Evolutionary conservation across 1,140 invertebrate species (phyloP).

Genomic region (Orius laevigatus): DNA sequence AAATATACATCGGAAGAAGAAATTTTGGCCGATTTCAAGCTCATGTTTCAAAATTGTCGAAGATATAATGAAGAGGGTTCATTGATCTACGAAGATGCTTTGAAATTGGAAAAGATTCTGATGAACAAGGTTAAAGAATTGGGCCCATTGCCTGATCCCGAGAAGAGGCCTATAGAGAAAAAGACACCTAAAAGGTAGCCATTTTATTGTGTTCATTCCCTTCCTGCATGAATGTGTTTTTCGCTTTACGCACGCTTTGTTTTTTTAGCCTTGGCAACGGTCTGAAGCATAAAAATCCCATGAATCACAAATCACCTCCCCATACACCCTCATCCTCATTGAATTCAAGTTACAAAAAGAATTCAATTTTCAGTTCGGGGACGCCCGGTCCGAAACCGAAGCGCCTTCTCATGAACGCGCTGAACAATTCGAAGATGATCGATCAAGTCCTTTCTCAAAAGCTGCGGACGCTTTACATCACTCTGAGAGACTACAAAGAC

Average conservation of each 20-base stretch:
- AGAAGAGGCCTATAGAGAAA: slow-evolving; percentile 3
- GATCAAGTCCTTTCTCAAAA: slow-evolving; percentile 30
- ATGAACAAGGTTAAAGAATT: slow-evolving; percentile 70
- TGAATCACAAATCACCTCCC: too few species aligned
- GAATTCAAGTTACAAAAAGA: too few species aligned
- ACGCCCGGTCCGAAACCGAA: not conserved
- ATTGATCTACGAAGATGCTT: slow-evolving; percentile 86
- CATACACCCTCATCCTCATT: too few species aligned
- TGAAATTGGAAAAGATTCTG: slow-evolving; percentile 67
- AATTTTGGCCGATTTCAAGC: slow-evolving; percentile 50
- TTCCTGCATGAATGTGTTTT: too few species aligned
- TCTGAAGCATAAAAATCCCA: too few species aligned
- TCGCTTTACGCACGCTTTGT: too few species aligned
- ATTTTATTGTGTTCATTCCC: not conserved
- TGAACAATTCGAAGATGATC: not conserved
- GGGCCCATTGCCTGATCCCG: slow-evolving; percentile 30
- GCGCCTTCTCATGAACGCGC: too few species aligned
- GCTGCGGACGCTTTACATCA: slow-evolving; percentile 73
- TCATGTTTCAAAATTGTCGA: slow-evolving; percentile 92
- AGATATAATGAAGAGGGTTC: slow-evolving; percentile 94
- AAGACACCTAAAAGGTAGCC: slow-evolving; percentile 27
- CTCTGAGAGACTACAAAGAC: slow-evolving; percentile 77
- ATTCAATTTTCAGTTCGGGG: too few species aligned
- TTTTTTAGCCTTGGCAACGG: too few species aligned
- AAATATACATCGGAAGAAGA: slow-evolving; percentile 46